Base-by-base conservation (phyloP, 2,797 vertebrate genomes). In the Mormyrus proboscirostris region DNA sequence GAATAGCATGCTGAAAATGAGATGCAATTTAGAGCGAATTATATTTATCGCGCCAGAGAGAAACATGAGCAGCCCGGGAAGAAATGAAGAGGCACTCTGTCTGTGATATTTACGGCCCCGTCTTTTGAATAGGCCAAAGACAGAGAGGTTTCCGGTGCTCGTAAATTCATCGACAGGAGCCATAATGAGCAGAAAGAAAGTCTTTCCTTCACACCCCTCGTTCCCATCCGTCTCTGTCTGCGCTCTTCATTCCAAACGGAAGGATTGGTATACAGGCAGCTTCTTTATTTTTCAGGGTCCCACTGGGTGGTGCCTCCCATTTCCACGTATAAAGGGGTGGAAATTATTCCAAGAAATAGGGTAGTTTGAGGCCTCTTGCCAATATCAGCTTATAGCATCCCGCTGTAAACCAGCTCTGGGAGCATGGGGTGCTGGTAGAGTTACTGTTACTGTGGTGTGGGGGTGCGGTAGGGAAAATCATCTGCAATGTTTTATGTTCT, bases 21-120 rank as follows among this genome's bases (percentile, higher is more conserved):
- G 91, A 90, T 86, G 79, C 90, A 92, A 91, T 92, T 89, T 90
- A 90, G 87, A 92, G 91, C 89, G 91, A 93, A 94, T 94, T 94
- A 93, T 90, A 93, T 92, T 93, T 91, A 62, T 82, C 73, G 86
- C 59, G 73, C 50, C 50, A 10, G 50, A 51, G 86, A 62, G 76
- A 83, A 50, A 88, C 22, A 59, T 16, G 69, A 41, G 76, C 69
- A n/a, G 22, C 86, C 62, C 19, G 9, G 29, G 7, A 55, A 53
- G 55, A 85, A 69, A 88, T 55, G 65, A 57, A 87, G 69, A 88
- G 59, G 51, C 53, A 55, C 44, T 69, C 19, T 50, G 47, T 90
- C 87, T 53, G 41, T 88, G 41, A 88, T 90, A 88, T 90, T 90
- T 90, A 90, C 33, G 69, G n/a, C 22, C 79, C 89, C 69, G 44